phyloP scores from a whole-genome alignment of 1,140 invertebrate genomes.

The Sitophilus oryzae region DNA sequence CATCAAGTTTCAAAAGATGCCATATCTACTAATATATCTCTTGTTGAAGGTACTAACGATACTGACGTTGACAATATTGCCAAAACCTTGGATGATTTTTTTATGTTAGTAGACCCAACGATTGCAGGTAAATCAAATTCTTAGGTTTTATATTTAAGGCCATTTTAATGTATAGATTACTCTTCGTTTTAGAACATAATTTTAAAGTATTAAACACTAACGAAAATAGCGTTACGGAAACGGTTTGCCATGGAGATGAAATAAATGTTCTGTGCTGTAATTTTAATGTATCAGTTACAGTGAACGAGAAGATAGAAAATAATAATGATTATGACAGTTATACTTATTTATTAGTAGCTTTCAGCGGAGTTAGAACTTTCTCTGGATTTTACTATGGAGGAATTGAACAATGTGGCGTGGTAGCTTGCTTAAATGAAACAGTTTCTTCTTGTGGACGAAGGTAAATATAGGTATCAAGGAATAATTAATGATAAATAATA shows the following conservation, averaged over 20 bases:
- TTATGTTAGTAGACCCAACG: constrained; percentile 18
- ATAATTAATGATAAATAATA: too few species aligned
- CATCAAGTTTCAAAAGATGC: not conserved
- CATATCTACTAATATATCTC: too few species aligned
- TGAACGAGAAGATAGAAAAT: constrained; percentile 1
- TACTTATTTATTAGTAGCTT: constrained; percentile 45
- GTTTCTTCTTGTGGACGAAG: constrained; percentile 43
- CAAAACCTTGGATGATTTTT: constrained; percentile 16
- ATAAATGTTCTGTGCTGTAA: constrained; percentile 20
- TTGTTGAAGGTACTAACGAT: too few species aligned
- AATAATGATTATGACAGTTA: constrained; percentile 25
- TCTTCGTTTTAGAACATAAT: constrained; percentile 19
- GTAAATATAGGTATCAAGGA: too few species aligned
- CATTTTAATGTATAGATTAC: not conserved
- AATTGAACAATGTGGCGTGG: constrained; percentile 47
- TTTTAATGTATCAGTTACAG: constrained; percentile 13
- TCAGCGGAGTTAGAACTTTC: constrained; percentile 46
- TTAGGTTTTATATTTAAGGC: not conserved
- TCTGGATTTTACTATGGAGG: constrained; percentile 41
- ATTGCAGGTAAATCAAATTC: constrained; percentile 20
- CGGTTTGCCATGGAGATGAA: constrained; percentile 20
- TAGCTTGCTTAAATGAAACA: constrained; percentile 46
- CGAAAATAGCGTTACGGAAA: not conserved
- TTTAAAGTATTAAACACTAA: constrained; percentile 16
- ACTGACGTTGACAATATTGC: constrained; percentile 18